A percentile compares a stretch with the other conserved stretches of the same genome.
phyloP scores from a whole-genome alignment of 2,797 vertebrate genomes.

The Poeciliopsis paucimaculata region DNA sequence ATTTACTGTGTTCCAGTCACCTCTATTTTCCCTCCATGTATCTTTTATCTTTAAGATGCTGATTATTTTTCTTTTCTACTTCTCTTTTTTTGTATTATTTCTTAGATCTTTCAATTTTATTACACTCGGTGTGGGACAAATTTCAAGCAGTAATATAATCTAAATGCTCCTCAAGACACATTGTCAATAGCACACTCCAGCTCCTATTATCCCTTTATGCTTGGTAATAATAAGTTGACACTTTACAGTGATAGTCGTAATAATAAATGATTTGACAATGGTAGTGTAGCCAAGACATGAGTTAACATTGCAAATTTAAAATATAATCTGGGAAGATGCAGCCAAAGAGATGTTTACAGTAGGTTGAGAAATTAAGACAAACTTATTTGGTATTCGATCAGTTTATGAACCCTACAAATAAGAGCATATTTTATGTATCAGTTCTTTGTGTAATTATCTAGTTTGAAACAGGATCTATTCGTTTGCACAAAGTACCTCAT shows the following conservation, averaged over 20 bases:
- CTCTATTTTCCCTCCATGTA: neutral
- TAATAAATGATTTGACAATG: neutral
- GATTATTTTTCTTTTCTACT: neutral
- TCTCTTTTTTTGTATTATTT: neutral
- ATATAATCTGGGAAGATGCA: neutral
- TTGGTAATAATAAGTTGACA: neutral
- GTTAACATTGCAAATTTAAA: neutral
- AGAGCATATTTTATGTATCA: neutral
- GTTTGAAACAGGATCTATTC: neutral
- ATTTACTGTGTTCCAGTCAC: neutral
- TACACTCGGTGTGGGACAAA: neutral
- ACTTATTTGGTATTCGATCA: neutral
- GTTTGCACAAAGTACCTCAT: neutral
- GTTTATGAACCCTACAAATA: neutral
- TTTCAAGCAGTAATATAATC: neutral
- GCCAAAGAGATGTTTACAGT: neutral
- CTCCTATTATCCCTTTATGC: neutral
- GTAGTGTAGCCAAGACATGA: neutral
- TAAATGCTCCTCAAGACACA: neutral
- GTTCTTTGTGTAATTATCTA: neutral
- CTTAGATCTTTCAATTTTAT: neutral
- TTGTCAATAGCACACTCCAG: neutral
- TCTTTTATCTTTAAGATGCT: neutral
- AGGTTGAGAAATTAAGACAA: neutral
- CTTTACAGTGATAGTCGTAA: neutral